These are phyloP conservation scores for Chirona hameri DNA, from an alignment of 2,888 invertebrate species.

Conservation along the genomic window DNA sequence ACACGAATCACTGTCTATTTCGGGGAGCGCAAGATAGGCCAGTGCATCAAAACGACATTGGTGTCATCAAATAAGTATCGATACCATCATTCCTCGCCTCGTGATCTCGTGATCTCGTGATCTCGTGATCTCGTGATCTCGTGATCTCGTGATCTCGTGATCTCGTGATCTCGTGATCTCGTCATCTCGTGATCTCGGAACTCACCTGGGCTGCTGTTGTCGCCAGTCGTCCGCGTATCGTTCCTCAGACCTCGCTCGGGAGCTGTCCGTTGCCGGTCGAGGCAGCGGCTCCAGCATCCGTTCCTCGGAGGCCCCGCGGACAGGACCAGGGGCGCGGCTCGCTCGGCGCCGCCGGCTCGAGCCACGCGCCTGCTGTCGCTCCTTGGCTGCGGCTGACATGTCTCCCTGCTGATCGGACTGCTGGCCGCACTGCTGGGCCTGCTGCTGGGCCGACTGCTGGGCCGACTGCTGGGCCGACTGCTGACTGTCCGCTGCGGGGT, in stretches of 20 bases:
- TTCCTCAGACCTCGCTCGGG: constrained; percentile 60
- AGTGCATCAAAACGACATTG: too few relatives aligned
- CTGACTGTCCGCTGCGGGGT: neutral
- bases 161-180: too few relatives aligned
- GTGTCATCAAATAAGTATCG: too few relatives aligned
- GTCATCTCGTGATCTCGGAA: too few relatives aligned
- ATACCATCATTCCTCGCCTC: too few relatives aligned
- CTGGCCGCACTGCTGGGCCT: neutral
- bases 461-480: neutral
- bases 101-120: too few relatives aligned
- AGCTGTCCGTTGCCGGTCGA: constrained; percentile 28
- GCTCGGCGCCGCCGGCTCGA: constrained; percentile 59
- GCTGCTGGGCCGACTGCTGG: neutral
- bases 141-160: too few relatives aligned
- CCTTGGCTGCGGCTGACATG: constrained; percentile 38
- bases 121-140: too few relatives aligned
- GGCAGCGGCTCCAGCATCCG: constrained; percentile 32
- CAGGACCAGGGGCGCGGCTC: constrained; percentile 66
- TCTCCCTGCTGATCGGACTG: neutral
- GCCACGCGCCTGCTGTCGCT: neutral
- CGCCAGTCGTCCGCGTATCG: constrained; percentile 55
- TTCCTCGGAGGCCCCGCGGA: constrained; percentile 58
- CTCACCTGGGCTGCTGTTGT: constrained; percentile 38
- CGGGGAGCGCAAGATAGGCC: too few relatives aligned
- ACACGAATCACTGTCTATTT: too few relatives aligned